A percentile compares a stretch with the other conserved stretches of the same genome.
Conservation (phyloP, 2,888 invertebrate genomes). For the Epinotia bilunana region DNA sequence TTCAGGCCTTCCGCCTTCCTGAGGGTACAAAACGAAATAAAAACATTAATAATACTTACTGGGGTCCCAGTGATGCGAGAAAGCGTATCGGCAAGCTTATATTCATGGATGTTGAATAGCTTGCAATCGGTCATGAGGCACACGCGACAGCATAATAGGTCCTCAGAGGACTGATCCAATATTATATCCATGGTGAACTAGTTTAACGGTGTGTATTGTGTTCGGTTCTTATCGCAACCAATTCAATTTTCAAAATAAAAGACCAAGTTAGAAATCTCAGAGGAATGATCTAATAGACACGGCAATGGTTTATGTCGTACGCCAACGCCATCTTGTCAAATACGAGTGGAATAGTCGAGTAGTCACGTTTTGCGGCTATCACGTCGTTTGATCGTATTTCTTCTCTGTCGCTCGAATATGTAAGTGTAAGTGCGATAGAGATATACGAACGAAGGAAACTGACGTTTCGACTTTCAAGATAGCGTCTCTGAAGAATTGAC, state of each 20-base stretch:
- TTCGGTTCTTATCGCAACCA: neutral
- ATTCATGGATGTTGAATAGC: slow-evolving; percentile 2
- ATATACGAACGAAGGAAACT: too few relatives aligned
- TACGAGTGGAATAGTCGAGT: too few relatives aligned
- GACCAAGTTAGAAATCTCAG: neutral
- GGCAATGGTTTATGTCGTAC: too few relatives aligned
- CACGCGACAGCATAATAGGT: neutral
- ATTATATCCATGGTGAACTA: neutral
- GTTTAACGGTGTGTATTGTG: neutral
- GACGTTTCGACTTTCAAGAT: too few relatives aligned
- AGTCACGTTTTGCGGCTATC: too few relatives aligned
- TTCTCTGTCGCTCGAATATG: too few relatives aligned
- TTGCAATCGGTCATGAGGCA: neutral
- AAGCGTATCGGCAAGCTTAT: slow-evolving; percentile 4
- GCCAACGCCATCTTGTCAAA: too few relatives aligned
- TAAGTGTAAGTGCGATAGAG: too few relatives aligned
- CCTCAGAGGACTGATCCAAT: neutral
- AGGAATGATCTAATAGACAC: neutral
- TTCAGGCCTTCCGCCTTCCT: too few relatives aligned
- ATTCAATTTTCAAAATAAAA: neutral
- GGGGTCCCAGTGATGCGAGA: neutral
- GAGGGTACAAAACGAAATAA: too few relatives aligned
- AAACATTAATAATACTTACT: neutral
- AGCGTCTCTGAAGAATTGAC: too few relatives aligned
- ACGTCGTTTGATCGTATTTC: too few relatives aligned